phyloP scores from a whole-genome alignment of 1,140 invertebrate genomes.

The Oppia nitens region DNA sequence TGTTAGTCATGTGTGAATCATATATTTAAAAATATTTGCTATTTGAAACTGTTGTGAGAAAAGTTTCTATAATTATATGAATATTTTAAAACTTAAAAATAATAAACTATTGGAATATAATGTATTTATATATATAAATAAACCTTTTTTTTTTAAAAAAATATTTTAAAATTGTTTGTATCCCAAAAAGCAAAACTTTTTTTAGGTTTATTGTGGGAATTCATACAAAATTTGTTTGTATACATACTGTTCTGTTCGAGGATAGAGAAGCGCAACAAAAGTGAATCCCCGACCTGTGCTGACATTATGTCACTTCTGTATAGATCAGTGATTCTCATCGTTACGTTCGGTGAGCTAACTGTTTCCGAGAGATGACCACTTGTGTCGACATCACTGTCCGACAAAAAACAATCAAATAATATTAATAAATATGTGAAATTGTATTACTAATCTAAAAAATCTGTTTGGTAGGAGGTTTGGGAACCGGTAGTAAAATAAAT shows the following conservation, averaged over 20 bases:
- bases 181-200: not conserved
- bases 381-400: constrained; percentile 19
- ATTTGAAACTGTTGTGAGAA: too few species aligned
- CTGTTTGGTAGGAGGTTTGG: not conserved
- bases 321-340: constrained; percentile 63
- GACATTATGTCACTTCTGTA: constrained; percentile 30
- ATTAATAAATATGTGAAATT: not conserved
- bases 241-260: constrained; percentile 40
- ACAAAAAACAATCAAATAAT: not conserved
- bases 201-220: not conserved
- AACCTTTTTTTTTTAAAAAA: not conserved
- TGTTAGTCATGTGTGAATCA: too few species aligned
- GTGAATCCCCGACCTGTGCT: constrained; percentile 37
- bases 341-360: constrained; percentile 80
- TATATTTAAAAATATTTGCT: too few species aligned
- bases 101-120: not conserved
- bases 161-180: not conserved
- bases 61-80: too few species aligned
- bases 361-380: constrained; percentile 37
- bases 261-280: constrained; percentile 77
- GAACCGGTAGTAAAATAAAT: too few species aligned
- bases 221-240: constrained; percentile 65
- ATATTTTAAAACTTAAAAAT: too few species aligned
- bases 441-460: not conserved
- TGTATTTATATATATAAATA: not conserved